phyloP scores from a whole-genome alignment of 2,113 vertebrate species.

The Neogobius melanostomus region DNA sequence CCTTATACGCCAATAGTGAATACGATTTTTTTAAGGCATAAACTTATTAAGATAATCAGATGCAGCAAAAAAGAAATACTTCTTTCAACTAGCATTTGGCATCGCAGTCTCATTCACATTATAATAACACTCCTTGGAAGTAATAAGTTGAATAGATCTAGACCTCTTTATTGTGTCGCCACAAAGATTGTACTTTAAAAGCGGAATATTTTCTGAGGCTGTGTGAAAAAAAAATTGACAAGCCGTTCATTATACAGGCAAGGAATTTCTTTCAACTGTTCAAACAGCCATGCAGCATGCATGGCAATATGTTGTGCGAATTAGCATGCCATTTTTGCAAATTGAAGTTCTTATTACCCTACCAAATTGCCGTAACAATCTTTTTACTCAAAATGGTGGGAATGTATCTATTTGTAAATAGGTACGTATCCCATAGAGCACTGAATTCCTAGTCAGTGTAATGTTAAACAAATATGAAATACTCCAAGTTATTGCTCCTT shows the following conservation, averaged over 20 bases:
- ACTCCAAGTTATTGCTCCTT: too few species aligned
- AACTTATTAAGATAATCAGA: too few species aligned
- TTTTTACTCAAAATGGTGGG: neutral
- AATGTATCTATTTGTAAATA: slow-evolving; percentile 22
- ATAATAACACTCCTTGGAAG: neutral
- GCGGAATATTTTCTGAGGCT: neutral
- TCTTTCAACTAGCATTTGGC: too few species aligned
- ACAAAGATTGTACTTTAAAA: neutral
- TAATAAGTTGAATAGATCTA: neutral
- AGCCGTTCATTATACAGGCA: neutral
- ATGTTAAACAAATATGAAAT: too few species aligned
- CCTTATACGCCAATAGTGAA: too few species aligned
- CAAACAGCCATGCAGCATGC: neutral
- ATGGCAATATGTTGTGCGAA: neutral
- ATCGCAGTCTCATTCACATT: neutral
- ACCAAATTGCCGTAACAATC: neutral
- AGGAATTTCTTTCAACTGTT: neutral
- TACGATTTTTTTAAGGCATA: too few species aligned
- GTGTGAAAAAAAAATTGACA: neutral
- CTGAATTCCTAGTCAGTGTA: too few species aligned
- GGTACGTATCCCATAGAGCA: slow-evolving; percentile 9
- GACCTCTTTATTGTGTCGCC: neutral
- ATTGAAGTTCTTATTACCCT: neutral
- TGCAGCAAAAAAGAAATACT: too few species aligned
- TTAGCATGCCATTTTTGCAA: neutral